Conservation (phyloP, 2,888 invertebrate species). For the Yponomeuta cagnagella region DNA sequence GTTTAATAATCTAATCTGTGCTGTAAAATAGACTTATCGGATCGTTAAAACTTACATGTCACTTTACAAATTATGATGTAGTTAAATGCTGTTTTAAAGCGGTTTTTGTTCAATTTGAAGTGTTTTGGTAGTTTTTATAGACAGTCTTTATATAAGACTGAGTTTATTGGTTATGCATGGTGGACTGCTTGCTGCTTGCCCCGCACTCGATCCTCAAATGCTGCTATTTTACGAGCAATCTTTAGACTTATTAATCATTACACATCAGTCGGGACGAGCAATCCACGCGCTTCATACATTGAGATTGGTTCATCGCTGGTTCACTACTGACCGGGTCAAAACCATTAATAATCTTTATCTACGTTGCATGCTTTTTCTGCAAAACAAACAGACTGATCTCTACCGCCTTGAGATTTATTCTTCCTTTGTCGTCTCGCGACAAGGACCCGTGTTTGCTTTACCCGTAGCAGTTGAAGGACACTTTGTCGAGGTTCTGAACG, state of each 20-base stretch:
- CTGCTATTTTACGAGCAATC: conserved; percentile 44
- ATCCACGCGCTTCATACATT: conserved; percentile 16
- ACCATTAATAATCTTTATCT: not conserved
- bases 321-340: not conserved
- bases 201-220: conserved; percentile 46
- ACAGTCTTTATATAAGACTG: not conserved
- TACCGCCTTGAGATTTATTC: not conserved
- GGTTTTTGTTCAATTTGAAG: no score
- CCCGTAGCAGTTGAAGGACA: conserved; percentile 17
- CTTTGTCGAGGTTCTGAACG: conserved; percentile 28
- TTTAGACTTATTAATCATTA: conserved; percentile 51
- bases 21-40: no score
- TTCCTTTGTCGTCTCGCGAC: conserved; percentile 15
- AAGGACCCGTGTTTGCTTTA: conserved; percentile 20
- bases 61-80: no score
- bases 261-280: conserved; percentile 26
- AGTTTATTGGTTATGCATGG: conserved; percentile 50
- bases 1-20: no score
- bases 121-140: no score
- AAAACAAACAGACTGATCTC: conserved; percentile 4
- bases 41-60: no score
- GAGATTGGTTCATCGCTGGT: conserved; percentile 11
- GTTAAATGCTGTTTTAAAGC: no score
- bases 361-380: not conserved
- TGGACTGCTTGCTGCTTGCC: conserved; percentile 34